These are phyloP conservation scores for Halyomorpha halys DNA, from an alignment of 1,140 invertebrate species.

Conservation along the genomic window DNA sequence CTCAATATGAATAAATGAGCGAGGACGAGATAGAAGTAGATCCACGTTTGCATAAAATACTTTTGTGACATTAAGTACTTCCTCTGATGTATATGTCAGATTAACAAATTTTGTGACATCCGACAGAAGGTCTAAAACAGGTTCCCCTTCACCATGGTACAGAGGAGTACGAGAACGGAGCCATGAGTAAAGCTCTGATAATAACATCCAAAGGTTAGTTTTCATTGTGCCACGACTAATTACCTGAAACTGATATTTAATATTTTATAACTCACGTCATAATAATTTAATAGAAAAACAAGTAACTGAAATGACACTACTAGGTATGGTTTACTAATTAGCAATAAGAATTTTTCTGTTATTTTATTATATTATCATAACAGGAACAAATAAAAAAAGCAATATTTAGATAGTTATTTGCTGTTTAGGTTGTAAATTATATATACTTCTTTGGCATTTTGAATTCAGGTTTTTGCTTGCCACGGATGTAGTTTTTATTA, in stretches of 20 bases:
- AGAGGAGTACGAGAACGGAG: background rate
- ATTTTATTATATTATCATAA: no score
- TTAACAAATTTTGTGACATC: constrained; percentile 23
- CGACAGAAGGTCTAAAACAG: constrained; percentile 20
- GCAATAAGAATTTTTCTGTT: no score
- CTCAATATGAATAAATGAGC: constrained; percentile 26
- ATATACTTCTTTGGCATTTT: no score
- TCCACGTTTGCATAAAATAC: constrained; percentile 26
- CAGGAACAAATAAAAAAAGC: no score
- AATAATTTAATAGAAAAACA: no score
- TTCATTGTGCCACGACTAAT: constrained; percentile 49
- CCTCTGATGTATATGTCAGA: constrained; percentile 17
- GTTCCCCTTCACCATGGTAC: constrained; percentile 28
- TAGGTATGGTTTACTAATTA: no score
- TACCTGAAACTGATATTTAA: constrained; percentile 42
- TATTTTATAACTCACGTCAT: no score
- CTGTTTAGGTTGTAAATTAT: no score
- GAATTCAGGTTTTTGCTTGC: no score
- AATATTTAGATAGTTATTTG: no score
- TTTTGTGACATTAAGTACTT: constrained; percentile 24
- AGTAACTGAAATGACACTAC: no score
- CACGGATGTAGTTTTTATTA: no score
- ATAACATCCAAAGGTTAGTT: constrained; percentile 22
- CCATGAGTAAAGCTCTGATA: constrained; percentile 3
- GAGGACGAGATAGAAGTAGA: constrained; percentile 16